phyloP scores from a whole-genome alignment of 2,113 vertebrate species.

The Andinoacara biseriatus region DNA sequence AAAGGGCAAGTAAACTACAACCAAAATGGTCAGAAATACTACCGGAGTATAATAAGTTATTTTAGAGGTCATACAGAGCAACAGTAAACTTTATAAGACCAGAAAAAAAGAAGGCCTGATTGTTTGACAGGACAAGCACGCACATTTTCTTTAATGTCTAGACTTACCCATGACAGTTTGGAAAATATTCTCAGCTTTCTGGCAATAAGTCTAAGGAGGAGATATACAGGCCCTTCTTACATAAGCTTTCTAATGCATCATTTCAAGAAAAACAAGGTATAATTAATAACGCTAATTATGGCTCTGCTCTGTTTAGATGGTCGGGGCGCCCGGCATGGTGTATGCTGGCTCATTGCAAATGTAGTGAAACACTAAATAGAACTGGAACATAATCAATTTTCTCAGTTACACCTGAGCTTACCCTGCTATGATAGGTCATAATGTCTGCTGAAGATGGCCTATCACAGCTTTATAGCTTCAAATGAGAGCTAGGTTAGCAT shows the following conservation, averaged over 20 bases:
- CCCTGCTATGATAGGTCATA: neutral
- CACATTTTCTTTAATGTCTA: neutral
- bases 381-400: neutral
- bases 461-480: neutral
- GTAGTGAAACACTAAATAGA: neutral
- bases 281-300: constrained; percentile 14
- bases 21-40: constrained; percentile 18
- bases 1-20: constrained; percentile 44
- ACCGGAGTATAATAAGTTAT: constrained; percentile 2
- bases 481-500: neutral
- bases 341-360: neutral
- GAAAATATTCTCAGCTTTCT: neutral
- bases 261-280: neutral
- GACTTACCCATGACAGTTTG: neutral
- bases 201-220: neutral
- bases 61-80: constrained; percentile 16
- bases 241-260: neutral
- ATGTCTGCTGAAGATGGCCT: neutral
- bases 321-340: neutral
- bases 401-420: neutral
- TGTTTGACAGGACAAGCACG: neutral
- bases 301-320: neutral
- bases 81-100: constrained; percentile 29
- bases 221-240: neutral
- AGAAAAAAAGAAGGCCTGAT: neutral